Conservation (phyloP, 2,113 vertebrate genomes). For the Gymnocephalus cernua region DNA sequence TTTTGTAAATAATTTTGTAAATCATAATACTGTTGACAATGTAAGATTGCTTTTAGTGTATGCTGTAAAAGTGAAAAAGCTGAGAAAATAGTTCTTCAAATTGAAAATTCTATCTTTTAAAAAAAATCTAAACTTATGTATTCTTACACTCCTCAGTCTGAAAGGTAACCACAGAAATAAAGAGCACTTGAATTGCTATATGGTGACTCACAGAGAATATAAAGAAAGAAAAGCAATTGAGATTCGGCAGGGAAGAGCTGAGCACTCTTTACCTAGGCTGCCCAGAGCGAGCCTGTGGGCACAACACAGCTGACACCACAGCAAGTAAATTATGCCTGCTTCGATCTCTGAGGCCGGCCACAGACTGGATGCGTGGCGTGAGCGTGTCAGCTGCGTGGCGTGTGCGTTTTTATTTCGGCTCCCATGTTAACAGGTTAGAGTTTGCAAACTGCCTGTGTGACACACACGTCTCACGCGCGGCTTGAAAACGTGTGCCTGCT, state of each 20-base stretch:
- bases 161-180: conserved; percentile 26
- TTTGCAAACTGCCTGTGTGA: no score
- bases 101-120: neutral
- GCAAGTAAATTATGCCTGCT: conserved; percentile 30
- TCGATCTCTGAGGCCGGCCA: no score
- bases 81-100: neutral
- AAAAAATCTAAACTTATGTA: no score
- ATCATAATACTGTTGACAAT: neutral
- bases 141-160: neutral
- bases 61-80: neutral
- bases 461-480: no score
- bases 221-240: conserved; percentile 56
- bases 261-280: conserved; percentile 53
- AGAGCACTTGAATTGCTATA: conserved; percentile 32
- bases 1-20: neutral
- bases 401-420: no score
- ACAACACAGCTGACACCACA: conserved; percentile 38
- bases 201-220: conserved; percentile 40
- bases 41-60: neutral
- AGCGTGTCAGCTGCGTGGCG: no score
- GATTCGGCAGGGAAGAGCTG: conserved; percentile 52
- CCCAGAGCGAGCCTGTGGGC: conserved; percentile 56
- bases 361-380: no score
- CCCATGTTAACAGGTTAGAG: no score
- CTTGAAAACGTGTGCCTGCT: no score